A percentile compares a stretch with the other conserved stretches of the same genome.
Conservation (phyloP, 1,140 invertebrate genomes). For the Rhynchophorus ferrugineus region DNA sequence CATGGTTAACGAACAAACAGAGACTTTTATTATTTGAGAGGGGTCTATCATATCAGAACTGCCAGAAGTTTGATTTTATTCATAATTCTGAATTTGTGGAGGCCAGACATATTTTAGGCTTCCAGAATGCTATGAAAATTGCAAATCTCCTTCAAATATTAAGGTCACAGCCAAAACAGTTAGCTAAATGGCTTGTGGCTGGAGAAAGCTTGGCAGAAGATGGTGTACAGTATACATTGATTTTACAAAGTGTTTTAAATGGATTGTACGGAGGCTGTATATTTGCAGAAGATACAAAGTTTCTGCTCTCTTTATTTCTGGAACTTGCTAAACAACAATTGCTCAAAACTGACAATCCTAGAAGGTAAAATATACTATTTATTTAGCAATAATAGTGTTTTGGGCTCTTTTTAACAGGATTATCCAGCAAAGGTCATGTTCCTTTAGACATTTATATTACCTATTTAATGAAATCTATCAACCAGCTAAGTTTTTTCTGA, state of each 20-base stretch:
- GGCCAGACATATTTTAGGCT: slow-evolving; percentile 73
- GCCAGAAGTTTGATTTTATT: slow-evolving; percentile 66
- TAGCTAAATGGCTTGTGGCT: slow-evolving; percentile 72
- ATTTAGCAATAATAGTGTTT: too few relatives aligned
- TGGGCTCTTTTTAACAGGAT: slow-evolving; percentile 46
- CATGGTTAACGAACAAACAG: slow-evolving; percentile 86
- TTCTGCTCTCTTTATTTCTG: slow-evolving; percentile 67
- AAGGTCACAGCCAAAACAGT: slow-evolving; percentile 68
- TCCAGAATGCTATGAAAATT: slow-evolving; percentile 64
- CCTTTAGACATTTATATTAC: slow-evolving; percentile 84
- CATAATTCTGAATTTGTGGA: slow-evolving; percentile 79
- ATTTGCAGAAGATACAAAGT: slow-evolving; percentile 72
- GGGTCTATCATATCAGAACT: slow-evolving; percentile 68
- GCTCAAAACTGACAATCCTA: slow-evolving; percentile 71
- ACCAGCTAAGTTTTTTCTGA: slow-evolving; percentile 86
- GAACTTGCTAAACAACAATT: slow-evolving; percentile 80
- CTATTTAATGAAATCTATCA: slow-evolving; percentile 85
- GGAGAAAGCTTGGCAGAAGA: slow-evolving; percentile 56
- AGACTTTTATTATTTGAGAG: slow-evolving; percentile 70
- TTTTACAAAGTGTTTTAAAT: slow-evolving; percentile 66
- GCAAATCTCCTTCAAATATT: slow-evolving; percentile 73
- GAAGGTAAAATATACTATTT: slow-evolving; percentile 48
- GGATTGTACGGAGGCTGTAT: slow-evolving; percentile 79
- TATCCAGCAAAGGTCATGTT: slow-evolving; percentile 75
- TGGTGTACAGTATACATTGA: slow-evolving; percentile 54